Evolutionary conservation across 2,113 vertebrate species (phyloP).

Genomic region (Echinops telfairi): DNA sequence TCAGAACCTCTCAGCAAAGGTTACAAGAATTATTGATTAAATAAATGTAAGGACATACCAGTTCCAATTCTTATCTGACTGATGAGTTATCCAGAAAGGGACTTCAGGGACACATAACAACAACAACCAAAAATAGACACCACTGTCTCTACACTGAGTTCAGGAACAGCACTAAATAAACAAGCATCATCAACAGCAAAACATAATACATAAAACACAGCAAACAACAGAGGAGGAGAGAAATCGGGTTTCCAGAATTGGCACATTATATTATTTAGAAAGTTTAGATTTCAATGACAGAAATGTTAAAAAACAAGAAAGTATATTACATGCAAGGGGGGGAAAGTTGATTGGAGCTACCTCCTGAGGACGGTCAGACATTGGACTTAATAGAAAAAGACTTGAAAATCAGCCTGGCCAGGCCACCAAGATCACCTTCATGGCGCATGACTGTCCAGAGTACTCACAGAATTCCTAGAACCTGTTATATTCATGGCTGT

Average conservation of each 20-base stretch:
- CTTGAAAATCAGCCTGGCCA: background rate
- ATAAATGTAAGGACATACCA: background rate
- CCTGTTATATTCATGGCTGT: no score
- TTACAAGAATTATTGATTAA: background rate
- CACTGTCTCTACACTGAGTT: background rate
- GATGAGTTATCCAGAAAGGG: background rate
- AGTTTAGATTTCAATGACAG: background rate
- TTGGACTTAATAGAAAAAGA: background rate
- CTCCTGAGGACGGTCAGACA: background rate
- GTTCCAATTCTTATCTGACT: background rate
- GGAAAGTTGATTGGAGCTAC: background rate
- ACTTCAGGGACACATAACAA: background rate
- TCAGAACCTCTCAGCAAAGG: background rate
- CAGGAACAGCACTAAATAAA: background rate
- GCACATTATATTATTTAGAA: background rate
- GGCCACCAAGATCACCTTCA: background rate
- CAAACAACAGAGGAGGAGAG: background rate
- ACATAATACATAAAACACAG: background rate
- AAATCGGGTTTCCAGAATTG: background rate
- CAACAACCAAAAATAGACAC: no score
- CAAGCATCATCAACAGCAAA: background rate
- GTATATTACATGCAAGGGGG: background rate
- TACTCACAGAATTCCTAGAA: background rate
- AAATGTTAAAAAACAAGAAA: constrained; percentile 27
- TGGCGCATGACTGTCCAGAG: background rate